Base-by-base conservation (phyloP, 2,113 vertebrate species). In the Ginglymostoma cirratum region DNA sequence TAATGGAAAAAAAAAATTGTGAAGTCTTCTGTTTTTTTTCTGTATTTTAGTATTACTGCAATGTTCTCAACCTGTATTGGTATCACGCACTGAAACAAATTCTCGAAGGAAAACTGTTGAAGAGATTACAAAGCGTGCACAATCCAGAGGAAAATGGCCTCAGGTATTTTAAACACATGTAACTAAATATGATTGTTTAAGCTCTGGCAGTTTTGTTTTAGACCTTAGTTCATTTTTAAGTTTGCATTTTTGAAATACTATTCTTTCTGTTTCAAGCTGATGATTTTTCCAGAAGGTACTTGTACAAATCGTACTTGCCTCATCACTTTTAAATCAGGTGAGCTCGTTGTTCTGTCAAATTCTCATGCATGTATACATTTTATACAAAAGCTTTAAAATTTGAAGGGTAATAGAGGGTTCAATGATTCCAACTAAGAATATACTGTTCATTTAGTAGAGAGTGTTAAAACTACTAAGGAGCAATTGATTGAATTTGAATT, bases 291-390 rank as follows among this genome's bases (percentile, higher is more conserved):
- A 96, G 99, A 99, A 97, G 99, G 99, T 95, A 99, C 99, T 34
- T 99, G 99, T 97, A 99, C 99, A 96, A 99, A 99, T 97, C 98
- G 99, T 42, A 98, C 99, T 24, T 99, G 99, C 98, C 98, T 99
- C 96, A 99, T 99, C 97, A 99, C 99, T 55, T 99, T 99, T 97
- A 99, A 99, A 97, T 99, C 98, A 98, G 99, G 99, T 99, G 96
- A 97, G 97, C 52, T 19, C 38, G 42, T 17, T 42, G 23, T 78
- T 66, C 21, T 96, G 30, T 72, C 34, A 69, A 95, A 52, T 55
- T 95, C 30, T 52, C 15, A 78, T 5, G 38, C 34, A 85, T 17
- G 48, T 69, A 30, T 42, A 52, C 14, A 27, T 45, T 72, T 27
- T 72, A 23, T 27, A 52, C 80, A 96, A 3, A 85, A 34, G 0